Evolutionary conservation across 2,113 vertebrate genomes (phyloP), one percentile per base, ranked within the genome.

Genomic region (Epinephelus lanceolatus): DNA sequence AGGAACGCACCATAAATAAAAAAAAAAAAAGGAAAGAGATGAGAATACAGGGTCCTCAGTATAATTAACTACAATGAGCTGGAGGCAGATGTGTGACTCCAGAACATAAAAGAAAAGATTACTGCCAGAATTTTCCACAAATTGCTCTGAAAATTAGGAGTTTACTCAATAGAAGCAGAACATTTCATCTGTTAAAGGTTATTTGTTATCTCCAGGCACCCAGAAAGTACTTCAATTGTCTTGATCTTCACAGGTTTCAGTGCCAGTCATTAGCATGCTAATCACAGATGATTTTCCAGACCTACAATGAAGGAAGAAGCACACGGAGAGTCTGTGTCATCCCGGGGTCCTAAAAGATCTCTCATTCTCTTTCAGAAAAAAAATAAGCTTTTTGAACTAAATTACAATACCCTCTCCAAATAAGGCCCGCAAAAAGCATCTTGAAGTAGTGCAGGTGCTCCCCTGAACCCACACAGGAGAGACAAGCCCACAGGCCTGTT

Each of bases 131-230:
- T 91, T 91, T 90, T 92, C 75, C 61, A 65, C 68, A 85, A 88
- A 90, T 86, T 85, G 71, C 80, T 77, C 62, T 23, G 53, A 86
- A 93, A 94, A 93, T 90, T 74, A 80, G 67, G 75, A 89, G 79
- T 92, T 91, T 88, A 85, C 81, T 79, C 85, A 90, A 92, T 87
- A 88, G 85, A 93, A 78, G 80, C 27, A 53, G 68, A 78, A 74
- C 80, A 89, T 93, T 93, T 91, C 55, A 89, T 92, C 81, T 86
- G 83, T 90, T 90, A 90, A 92, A 94, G 86, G 93, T 90, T 90
- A 92, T 95, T 94, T 94, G 91, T 93, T 92, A 94, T 94, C 92
- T 93, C 71, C 82, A 86, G 88, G 83, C 89, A 66, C 74, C 71
- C 80, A 91, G 71, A 92, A 90, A 92, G 70, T 86, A 85, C 86